Conservation (phyloP, 2,113 vertebrate species). For the Halcyon malimbica region DNA sequence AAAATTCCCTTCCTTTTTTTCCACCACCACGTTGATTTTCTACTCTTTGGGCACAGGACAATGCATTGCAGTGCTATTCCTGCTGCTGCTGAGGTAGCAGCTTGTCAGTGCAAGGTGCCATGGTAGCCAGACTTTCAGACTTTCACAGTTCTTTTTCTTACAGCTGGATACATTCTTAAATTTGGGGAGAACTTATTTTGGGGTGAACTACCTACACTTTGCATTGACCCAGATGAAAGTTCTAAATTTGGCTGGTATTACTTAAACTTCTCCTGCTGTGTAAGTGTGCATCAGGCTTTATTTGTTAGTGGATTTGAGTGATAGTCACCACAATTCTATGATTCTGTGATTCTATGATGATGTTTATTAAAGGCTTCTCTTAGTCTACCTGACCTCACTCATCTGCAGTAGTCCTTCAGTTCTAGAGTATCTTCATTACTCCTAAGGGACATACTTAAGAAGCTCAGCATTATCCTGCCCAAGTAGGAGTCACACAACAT, state of each 20-base stretch:
- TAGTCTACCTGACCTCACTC: not conserved
- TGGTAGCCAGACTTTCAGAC: not conserved
- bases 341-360: not conserved
- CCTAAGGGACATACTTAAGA: not conserved
- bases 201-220: not conserved
- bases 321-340: not conserved
- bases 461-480: not conserved
- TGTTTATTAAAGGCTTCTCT: not conserved
- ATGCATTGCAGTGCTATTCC: not conserved
- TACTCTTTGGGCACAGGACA: not conserved
- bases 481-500: not conserved
- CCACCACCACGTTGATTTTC: not conserved
- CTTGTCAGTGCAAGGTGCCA: not conserved
- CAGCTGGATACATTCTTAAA: not conserved
- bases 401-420: not conserved
- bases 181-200: not conserved
- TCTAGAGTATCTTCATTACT: not conserved
- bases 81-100: not conserved
- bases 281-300: not conserved
- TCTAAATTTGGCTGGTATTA: not conserved
- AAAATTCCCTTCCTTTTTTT: not conserved
- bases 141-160: conserved; percentile 4
- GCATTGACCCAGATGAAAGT: not conserved
- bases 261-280: not conserved
- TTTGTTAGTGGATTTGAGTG: not conserved